A percentile compares a stretch with the other conserved stretches of the same genome.
Conservation (phyloP, 2,888 invertebrate genomes). For the Stomorhina lunata region DNA sequence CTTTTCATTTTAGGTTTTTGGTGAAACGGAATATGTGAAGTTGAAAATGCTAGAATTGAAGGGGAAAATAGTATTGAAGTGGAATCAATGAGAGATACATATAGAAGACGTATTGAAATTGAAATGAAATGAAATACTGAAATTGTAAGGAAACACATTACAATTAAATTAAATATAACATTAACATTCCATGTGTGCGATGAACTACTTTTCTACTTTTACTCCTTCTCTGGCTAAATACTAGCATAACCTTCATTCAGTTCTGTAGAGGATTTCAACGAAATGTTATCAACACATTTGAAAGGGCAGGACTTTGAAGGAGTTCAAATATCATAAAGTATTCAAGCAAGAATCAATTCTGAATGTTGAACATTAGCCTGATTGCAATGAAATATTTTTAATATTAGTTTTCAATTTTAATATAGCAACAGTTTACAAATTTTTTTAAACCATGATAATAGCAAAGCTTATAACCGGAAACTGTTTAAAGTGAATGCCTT, state of each 20-base stretch:
- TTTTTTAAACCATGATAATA: no score
- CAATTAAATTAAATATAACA: conserved; percentile 68
- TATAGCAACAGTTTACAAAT: no score
- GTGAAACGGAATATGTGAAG: conserved; percentile 4
- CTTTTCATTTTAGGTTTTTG: conserved; percentile 47
- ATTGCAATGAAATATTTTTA: background rate
- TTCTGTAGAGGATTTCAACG: background rate
- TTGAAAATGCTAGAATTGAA: background rate
- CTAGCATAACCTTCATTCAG: no score
- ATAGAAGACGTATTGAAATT: conserved; percentile 29
- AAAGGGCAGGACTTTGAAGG: background rate
- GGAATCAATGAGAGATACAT: background rate
- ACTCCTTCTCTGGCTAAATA: no score
- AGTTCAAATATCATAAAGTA: background rate
- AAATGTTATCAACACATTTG: conserved; percentile 17
- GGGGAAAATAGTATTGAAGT: background rate
- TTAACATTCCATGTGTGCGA: conserved; percentile 66
- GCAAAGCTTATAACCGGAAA: no score
- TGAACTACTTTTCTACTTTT: conserved; percentile 44
- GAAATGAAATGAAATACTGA: conserved; percentile 39
- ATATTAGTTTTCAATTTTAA: no score
- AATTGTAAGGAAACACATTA: conserved; percentile 54
- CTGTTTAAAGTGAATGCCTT: no score
- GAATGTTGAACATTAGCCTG: background rate
- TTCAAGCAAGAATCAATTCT: background rate